phyloP scores from a whole-genome alignment of 2,797 vertebrate genomes.

The Uromys caudimaculatus region DNA sequence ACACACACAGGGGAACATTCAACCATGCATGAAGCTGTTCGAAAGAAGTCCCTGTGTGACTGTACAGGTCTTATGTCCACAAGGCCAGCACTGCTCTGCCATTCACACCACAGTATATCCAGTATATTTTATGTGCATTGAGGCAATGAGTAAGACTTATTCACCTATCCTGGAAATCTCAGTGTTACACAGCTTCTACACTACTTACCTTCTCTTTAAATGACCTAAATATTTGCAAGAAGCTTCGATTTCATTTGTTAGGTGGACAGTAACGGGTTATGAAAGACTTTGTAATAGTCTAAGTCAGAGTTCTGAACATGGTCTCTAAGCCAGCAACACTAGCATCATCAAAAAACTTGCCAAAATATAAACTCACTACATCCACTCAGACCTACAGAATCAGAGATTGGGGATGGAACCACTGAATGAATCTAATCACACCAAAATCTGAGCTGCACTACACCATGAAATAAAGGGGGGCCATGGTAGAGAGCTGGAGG shows the following conservation, averaged over 20 bases:
- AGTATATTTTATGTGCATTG: not conserved
- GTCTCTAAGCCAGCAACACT: not conserved
- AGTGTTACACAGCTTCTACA: not conserved
- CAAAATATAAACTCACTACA: not conserved
- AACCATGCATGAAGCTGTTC: not conserved
- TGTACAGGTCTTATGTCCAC: not conserved
- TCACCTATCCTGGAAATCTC: not conserved
- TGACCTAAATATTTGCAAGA: not conserved
- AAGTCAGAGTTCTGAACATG: not conserved
- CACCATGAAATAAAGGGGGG: not conserved
- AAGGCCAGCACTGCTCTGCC: not conserved
- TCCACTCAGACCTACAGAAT: not conserved
- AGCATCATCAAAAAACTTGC: not conserved
- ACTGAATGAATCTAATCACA: not conserved
- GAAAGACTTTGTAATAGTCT: not conserved
- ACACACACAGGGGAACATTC: not conserved
- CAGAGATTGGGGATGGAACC: not conserved
- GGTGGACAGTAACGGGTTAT: not conserved
- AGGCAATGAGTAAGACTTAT: not conserved
- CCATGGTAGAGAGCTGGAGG: not conserved
- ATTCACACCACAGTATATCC: not conserved
- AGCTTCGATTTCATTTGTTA: not conserved
- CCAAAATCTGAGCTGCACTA: not conserved
- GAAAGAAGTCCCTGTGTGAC: not conserved
- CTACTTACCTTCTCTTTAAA: not conserved